phyloP scores from a whole-genome alignment of 1,140 invertebrate genomes.

The Coptotermes formosanus region DNA sequence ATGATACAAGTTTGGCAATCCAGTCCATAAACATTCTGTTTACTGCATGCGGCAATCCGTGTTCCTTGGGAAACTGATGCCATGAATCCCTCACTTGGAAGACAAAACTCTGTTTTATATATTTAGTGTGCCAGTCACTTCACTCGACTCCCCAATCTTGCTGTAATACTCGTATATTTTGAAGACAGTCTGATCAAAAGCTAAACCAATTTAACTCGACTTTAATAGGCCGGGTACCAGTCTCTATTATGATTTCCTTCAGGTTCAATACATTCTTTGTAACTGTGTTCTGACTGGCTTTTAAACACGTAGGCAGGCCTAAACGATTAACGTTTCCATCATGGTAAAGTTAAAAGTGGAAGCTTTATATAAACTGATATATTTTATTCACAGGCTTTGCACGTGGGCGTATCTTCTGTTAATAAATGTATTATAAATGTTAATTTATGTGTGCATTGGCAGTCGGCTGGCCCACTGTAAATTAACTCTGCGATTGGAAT shows the following conservation, averaged over 20 bases:
- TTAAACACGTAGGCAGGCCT: not conserved
- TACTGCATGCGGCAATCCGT: no score
- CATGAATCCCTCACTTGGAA: no score
- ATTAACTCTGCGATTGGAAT: no score
- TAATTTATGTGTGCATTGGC: not conserved
- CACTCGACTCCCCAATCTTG: no score
- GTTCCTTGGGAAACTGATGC: no score
- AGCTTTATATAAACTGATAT: not conserved
- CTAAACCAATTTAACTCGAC: not conserved
- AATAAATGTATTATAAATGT: not conserved
- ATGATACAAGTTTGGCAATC: no score
- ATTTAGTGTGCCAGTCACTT: no score
- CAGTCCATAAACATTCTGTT: no score
- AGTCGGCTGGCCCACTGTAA: not conserved
- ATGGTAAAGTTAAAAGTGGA: not conserved
- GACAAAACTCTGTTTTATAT: no score
- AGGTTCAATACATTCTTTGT: not conserved
- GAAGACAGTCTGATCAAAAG: not conserved
- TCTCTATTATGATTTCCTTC: not conserved
- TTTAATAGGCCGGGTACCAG: not conserved
- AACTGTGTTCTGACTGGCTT: not conserved
- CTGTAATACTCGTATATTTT: not conserved
- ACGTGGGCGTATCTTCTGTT: not conserved
- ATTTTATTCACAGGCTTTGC: not conserved
- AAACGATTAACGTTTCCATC: not conserved